A percentile compares a stretch with the other conserved stretches of the same genome.
phyloP scores from a whole-genome alignment of 2,888 invertebrate genomes.

The Orthosia gothica region DNA sequence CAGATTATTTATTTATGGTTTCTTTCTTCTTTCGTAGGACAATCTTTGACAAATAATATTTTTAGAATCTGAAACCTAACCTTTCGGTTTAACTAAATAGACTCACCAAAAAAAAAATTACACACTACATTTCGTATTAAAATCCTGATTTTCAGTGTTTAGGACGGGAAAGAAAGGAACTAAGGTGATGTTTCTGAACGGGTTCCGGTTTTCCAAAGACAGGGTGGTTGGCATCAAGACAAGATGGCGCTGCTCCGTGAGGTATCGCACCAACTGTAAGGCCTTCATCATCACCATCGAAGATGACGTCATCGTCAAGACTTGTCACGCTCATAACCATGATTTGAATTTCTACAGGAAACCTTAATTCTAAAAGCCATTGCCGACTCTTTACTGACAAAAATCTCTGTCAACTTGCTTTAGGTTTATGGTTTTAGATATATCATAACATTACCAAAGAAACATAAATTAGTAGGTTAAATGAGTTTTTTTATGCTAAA shows the following conservation, averaged over 20 bases:
- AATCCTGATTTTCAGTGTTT: constrained; percentile 34
- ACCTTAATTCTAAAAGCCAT: not conserved
- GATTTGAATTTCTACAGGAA: not conserved
- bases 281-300: constrained; percentile 51
- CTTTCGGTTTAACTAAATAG: not conserved
- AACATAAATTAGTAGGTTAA: too few species aligned
- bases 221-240: constrained; percentile 54
- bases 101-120: not conserved
- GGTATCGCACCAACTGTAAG: constrained; percentile 56
- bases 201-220: constrained; percentile 60
- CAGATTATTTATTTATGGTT: too few species aligned
- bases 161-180: constrained; percentile 35
- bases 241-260: constrained; percentile 78
- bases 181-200: constrained; percentile 35
- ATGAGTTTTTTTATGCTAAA: too few species aligned
- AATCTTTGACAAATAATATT: not conserved
- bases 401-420: constrained; percentile 2
- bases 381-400: not conserved
- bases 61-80: not conserved
- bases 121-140: not conserved
- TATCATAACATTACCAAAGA: too few species aligned
- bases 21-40: too few species aligned
- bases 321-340: constrained; percentile 66
- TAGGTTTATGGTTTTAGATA: not conserved
- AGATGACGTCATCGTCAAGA: constrained; percentile 24